Conservation (phyloP, 2,113 vertebrate species). For the Eolophus roseicapilla region DNA sequence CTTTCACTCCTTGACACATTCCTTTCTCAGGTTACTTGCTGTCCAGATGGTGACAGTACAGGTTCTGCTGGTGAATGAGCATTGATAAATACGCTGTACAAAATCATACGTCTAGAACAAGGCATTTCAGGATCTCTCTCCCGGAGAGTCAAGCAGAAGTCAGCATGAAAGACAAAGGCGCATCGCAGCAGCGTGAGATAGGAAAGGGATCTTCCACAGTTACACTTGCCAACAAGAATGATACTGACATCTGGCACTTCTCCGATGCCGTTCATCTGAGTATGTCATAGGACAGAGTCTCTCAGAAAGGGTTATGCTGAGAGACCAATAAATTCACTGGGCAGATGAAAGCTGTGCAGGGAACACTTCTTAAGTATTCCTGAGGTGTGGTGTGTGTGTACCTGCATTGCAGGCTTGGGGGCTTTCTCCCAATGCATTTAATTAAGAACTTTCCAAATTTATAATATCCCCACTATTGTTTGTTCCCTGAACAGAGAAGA, state of each 20-base stretch:
- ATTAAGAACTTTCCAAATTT: neutral
- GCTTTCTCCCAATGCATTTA: neutral
- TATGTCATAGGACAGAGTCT: neutral
- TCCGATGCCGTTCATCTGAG: neutral
- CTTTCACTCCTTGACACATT: neutral
- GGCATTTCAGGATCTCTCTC: neutral
- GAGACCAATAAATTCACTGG: neutral
- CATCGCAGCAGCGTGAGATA: rapidly evolving
- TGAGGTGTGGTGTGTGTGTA: too few relatives aligned
- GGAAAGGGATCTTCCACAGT: neutral
- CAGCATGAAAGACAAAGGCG: neutral
- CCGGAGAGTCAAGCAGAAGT: neutral
- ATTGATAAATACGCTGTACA: neutral
- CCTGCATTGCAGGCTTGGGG: neutral
- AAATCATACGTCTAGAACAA: neutral
- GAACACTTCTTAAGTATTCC: neutral
- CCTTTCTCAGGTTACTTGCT: neutral
- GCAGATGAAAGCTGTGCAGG: neutral
- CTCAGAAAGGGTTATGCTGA: neutral
- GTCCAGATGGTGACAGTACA: neutral
- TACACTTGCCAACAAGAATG: neutral
- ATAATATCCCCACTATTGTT: neutral
- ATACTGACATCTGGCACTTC: neutral
- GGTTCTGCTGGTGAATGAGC: neutral
- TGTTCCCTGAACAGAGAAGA: neutral